Conservation (phyloP, 2,888 invertebrate species). For the Papilio protenor region DNA sequence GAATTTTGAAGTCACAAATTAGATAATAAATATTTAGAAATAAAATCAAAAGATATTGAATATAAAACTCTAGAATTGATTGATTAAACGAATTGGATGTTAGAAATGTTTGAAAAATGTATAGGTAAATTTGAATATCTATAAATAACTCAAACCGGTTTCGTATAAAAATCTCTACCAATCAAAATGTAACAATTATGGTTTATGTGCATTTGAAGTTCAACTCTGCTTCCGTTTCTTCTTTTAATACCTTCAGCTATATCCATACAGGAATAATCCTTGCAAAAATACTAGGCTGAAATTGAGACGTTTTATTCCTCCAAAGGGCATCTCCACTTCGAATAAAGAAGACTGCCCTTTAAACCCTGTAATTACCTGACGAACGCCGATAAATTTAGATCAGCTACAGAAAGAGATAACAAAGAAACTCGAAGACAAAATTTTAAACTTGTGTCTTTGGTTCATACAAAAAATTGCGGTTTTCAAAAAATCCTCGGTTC, state of each 20-base stretch:
- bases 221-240: not conserved
- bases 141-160: constrained; percentile 6
- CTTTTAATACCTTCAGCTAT: not conserved
- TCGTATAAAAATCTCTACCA: not conserved
- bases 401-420: not conserved
- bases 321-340: not conserved
- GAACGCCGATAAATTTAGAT: not conserved
- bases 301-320: not conserved
- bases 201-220: not conserved
- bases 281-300: not conserved
- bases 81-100: not conserved
- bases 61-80: not conserved
- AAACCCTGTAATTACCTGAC: not conserved
- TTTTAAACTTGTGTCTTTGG: not conserved
- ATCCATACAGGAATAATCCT: not conserved
- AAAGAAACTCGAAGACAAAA: not conserved
- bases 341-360: not conserved
- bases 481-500: too few species aligned
- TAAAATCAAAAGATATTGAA: not conserved
- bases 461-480: not conserved
- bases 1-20: not conserved
- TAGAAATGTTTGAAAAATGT: not conserved
- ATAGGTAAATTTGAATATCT: not conserved
- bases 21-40: not conserved
- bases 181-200: not conserved